These are phyloP conservation scores for Eupithecia tripunctaria DNA, from an alignment of 2,888 invertebrate species.

Conservation along the genomic window DNA sequence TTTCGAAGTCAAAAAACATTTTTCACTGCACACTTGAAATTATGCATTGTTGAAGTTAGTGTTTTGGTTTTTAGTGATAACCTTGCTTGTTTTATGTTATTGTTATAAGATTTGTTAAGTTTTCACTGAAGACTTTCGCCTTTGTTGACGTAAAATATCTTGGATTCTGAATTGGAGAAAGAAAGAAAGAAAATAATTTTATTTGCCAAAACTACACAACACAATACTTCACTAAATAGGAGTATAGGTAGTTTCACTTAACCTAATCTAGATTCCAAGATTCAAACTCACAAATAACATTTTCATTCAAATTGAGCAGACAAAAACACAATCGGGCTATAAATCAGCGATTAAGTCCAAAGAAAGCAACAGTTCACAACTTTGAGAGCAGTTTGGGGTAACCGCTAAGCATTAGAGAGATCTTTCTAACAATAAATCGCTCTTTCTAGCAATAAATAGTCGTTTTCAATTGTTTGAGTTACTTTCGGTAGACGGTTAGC, in stretches of 20 bases:
- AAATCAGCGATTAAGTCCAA: constrained; percentile 44
- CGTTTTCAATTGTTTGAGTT: constrained; percentile 26
- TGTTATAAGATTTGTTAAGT: too few species aligned
- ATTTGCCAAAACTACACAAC: too few species aligned
- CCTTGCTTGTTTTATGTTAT: too few species aligned
- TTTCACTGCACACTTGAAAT: too few species aligned
- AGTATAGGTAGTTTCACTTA: not conserved
- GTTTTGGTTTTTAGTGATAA: too few species aligned
- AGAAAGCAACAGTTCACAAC: constrained; percentile 40
- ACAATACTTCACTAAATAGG: too few species aligned
- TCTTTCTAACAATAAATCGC: constrained; percentile 15
- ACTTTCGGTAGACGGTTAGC: constrained; percentile 16
- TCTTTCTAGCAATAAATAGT: constrained; percentile 3
- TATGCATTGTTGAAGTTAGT: too few species aligned
- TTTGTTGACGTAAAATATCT: too few species aligned
- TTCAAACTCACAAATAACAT: not conserved
- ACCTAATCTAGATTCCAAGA: not conserved
- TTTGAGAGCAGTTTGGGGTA: constrained; percentile 23
- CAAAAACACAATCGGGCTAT: constrained; percentile 36
- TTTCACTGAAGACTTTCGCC: too few species aligned
- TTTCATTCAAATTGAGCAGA: constrained; percentile 32
- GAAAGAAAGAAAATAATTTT: too few species aligned
- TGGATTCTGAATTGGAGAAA: too few species aligned
- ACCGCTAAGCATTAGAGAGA: constrained; percentile 19
- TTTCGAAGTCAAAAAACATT: too few species aligned